Evolutionary conservation across 2,113 vertebrate genomes (phyloP).

Genomic region (Oryzias woworae): DNA sequence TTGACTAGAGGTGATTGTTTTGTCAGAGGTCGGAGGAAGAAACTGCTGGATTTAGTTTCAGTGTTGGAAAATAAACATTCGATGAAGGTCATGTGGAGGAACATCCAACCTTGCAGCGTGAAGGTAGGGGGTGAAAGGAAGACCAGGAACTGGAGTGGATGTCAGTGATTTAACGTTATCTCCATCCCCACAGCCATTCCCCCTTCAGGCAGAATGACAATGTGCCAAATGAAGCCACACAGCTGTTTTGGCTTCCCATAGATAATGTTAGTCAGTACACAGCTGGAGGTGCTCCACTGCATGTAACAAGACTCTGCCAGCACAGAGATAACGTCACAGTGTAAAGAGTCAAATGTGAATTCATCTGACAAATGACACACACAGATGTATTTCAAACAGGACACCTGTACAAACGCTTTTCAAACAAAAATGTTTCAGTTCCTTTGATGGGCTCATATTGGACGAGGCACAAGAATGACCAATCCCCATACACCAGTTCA

Average conservation of each 20-base stretch:
- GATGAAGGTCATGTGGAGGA: neutral
- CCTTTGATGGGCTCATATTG: no score
- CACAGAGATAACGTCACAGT: neutral
- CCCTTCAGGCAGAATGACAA: neutral
- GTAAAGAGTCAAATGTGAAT: neutral
- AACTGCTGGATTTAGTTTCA: neutral
- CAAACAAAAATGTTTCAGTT: no score
- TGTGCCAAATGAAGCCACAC: neutral
- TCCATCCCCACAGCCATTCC: neutral
- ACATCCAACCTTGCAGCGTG: neutral
- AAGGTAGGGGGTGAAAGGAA: neutral
- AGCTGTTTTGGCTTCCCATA: neutral
- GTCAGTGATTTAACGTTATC: neutral
- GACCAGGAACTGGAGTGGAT: neutral
- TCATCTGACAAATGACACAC: neutral
- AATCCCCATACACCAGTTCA: no score
- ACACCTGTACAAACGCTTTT: no score
- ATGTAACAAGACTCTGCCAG: neutral
- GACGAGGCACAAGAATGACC: no score
- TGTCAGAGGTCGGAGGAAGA: conserved; percentile 18
- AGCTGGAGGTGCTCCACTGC: neutral
- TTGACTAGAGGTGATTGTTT: conserved; percentile 38
- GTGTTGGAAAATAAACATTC: neutral
- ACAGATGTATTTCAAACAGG: no score
- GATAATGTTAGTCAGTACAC: neutral